Evolutionary conservation across 2,113 vertebrate species (phyloP).

Genomic region (Leucosticte australis): DNA sequence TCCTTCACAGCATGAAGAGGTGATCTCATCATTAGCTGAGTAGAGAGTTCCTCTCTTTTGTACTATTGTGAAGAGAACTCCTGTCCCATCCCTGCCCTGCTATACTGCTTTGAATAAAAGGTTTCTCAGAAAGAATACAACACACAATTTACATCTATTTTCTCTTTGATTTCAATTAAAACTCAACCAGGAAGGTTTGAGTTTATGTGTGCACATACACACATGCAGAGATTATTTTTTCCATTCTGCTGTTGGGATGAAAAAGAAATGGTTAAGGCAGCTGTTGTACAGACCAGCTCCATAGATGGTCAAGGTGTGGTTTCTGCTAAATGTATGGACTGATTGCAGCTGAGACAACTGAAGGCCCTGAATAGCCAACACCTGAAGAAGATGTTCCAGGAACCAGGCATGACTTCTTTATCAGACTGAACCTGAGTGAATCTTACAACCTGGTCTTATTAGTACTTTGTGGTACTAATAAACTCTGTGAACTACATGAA

Average conservation of each 20-base stretch:
- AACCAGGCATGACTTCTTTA: neutral
- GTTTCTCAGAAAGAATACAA: neutral
- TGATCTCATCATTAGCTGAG: neutral
- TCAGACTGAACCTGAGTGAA: neutral
- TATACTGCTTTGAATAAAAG: neutral
- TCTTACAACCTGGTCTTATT: neutral
- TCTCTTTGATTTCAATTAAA: neutral
- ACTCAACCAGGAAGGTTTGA: neutral
- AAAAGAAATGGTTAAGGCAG: neutral
- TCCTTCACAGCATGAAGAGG: neutral
- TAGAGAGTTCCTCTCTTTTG: neutral
- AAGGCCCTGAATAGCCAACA: neutral
- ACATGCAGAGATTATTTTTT: neutral
- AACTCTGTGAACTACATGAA: neutral
- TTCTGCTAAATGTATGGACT: neutral
- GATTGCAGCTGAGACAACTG: neutral
- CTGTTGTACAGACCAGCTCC: neutral
- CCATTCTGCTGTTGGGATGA: neutral
- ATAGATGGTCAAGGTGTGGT: neutral
- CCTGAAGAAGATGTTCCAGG: neutral
- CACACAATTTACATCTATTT: neutral
- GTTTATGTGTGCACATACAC: fast-evolving
- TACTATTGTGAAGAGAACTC: neutral
- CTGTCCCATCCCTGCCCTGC: neutral
- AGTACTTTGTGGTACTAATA: neutral